Evolutionary conservation across 2,113 vertebrate genomes (phyloP).

Genomic region (Bathybates hornii): DNA sequence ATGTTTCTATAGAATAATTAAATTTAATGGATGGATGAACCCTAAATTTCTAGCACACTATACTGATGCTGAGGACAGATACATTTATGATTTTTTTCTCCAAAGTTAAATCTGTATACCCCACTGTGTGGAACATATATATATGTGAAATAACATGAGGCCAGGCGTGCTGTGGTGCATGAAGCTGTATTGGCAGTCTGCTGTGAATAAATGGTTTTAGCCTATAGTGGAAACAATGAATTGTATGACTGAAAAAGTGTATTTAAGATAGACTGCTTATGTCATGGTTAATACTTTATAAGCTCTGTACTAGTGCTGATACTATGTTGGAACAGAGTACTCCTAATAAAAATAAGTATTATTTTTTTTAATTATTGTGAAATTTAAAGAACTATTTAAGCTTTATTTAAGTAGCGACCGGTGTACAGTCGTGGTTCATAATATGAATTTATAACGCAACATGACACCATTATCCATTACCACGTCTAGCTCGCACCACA

Average conservation of each 20-base stretch:
- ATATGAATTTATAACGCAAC: background rate
- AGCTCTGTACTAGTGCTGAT: background rate
- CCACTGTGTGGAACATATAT: background rate
- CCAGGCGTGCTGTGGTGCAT: background rate
- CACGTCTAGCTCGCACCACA: background rate
- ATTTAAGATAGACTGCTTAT: background rate
- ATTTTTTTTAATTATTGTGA: background rate
- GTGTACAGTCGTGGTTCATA: background rate
- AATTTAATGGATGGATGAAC: background rate
- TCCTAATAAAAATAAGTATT: background rate
- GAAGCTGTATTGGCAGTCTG: background rate
- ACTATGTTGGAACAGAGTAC: background rate
- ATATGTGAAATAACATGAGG: background rate
- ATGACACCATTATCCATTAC: background rate
- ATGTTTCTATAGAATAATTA: background rate
- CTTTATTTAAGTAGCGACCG: background rate
- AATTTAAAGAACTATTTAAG: background rate
- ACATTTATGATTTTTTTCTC: background rate
- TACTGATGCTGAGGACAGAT: background rate
- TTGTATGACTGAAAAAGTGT: background rate
- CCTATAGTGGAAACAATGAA: background rate
- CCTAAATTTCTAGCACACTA: background rate
- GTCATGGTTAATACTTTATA: background rate
- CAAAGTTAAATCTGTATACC: background rate
- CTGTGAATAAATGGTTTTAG: background rate